Evolutionary conservation across 2,888 invertebrate species (phyloP), one percentile per base, ranked within the genome.

Genomic region (Mamestra brassicae): DNA sequence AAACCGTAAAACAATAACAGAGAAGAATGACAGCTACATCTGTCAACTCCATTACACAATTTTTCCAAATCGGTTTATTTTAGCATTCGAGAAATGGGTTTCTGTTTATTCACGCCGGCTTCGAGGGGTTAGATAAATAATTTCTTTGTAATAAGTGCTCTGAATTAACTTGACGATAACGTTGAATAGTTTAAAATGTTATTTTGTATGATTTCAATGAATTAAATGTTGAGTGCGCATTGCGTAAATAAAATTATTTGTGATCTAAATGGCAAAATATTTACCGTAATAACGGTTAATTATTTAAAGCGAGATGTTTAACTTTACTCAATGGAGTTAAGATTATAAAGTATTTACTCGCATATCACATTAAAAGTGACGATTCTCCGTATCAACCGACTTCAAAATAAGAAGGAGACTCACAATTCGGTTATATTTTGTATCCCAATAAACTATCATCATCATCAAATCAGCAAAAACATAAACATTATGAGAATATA

Each of bases 31-130:
- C 87, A 81, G 82, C 63, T 75, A 84, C 84, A 84, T 84, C 73
- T 77, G 85, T 80, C 77, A 87, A 87, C 71, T 89, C 87, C 87
- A 87, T 86, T 88, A 84, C 89, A 90, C 90, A 84, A 87, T 92
- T 91, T 92, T 91, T 89, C 80, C 86, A 92, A 92, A 93, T 92
- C 90, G 89, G 90, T 92, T 93, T 90, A 90, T 88, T 88, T 90
- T 86, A 88, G 87, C 89, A 87, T 90, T 85, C 83, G 85, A 87
- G 81, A 89, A 90, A 93, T 92, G 90, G 92, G 87, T 87, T 91
- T 91, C 85, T 93, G 88, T 93, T 93, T 92, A 92, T 89, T 89
- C 86, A 89, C 85, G 83, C 77, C 85, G 82, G 86, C 85, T 85
- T 89, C 85, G 80, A 81, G 85, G 86, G 87, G 84, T 88, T 90